Conservation (phyloP, 2,113 vertebrate genomes). For the Sylvilagus bachmani region DNA sequence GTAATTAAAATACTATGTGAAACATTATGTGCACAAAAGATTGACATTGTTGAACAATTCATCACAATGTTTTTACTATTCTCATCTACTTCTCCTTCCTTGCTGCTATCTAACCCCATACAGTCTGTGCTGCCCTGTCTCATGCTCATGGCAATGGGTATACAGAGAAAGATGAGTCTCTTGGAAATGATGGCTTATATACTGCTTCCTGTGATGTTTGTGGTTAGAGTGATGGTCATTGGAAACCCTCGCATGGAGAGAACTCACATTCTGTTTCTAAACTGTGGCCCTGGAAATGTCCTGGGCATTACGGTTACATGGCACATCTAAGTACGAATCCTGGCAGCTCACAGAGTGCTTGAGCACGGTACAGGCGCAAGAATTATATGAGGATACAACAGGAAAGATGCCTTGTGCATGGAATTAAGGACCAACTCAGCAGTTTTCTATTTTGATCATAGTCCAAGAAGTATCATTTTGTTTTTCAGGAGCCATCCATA, state of each 20-base stretch:
- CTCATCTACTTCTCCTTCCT: neutral
- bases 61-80: neutral
- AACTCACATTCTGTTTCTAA: neutral
- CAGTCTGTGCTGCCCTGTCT: neutral
- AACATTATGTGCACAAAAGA: neutral
- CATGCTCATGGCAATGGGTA: rapidly evolving
- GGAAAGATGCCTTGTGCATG: neutral
- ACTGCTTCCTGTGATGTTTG: neutral
- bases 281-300: neutral
- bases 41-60: neutral
- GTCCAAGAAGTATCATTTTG: neutral
- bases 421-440: neutral
- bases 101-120: neutral
- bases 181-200: neutral
- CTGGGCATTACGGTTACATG: rapidly evolving
- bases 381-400: neutral
- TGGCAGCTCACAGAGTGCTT: neutral
- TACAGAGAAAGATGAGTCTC: neutral
- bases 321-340: neutral
- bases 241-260: neutral
- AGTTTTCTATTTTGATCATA: neutral
- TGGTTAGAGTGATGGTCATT: neutral
- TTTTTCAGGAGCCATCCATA: neutral
- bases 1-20: neutral
- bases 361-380: neutral